phyloP scores from a whole-genome alignment of 2,113 vertebrate genomes.

The Gallinago media region DNA sequence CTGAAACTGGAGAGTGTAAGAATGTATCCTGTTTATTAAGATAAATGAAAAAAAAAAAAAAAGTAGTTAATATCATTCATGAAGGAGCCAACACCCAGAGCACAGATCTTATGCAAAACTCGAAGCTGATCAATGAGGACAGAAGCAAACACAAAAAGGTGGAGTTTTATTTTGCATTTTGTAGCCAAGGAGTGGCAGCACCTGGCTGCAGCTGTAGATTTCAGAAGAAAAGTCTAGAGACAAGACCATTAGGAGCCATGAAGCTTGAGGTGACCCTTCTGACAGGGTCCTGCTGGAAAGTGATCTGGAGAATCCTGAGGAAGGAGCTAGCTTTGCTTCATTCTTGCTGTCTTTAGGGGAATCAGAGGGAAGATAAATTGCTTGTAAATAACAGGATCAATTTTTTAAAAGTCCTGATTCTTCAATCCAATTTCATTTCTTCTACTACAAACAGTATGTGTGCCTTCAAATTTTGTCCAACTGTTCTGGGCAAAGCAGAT shows the following conservation, averaged over 20 bases:
- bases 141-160: not conserved
- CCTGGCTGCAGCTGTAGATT: not conserved
- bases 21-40: not conserved
- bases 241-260: not conserved
- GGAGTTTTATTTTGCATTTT: not conserved
- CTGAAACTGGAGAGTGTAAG: conserved; percentile 36
- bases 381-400: not conserved
- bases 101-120: not conserved
- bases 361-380: not conserved
- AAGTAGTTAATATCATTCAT: not conserved
- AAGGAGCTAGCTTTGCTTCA: not conserved
- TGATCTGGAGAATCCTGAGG: not conserved
- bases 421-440: conserved; percentile 9
- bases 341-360: not conserved
- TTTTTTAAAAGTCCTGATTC: not conserved
- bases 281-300: not conserved
- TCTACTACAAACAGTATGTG: not conserved
- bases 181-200: not conserved
- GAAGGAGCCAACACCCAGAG: not conserved
- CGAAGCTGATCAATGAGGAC: not conserved
- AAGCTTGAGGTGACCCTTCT: not conserved
- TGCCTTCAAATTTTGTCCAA: not conserved
- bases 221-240: not conserved
- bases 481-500: not conserved
- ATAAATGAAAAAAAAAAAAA: not conserved